Evolutionary conservation across 2,113 vertebrate species (phyloP), one percentile per base, ranked within the genome.

Genomic region (Gavialis gangeticus): DNA sequence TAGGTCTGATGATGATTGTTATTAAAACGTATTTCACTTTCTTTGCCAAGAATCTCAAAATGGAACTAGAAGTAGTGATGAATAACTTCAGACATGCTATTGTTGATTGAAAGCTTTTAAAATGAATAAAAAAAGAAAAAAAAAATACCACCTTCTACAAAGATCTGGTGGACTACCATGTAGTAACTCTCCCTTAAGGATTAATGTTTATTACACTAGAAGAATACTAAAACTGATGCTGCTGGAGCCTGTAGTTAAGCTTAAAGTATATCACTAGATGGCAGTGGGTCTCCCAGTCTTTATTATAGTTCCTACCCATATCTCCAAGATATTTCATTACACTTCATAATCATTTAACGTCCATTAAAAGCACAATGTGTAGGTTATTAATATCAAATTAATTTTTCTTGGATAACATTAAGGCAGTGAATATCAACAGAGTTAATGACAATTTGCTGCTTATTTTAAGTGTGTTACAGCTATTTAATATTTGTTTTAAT

Each of bases 241-340:
- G 3, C 19, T 12, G 14, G 1, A 10, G 17, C 3, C 24, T 66
- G 11, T 58, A 2, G 1, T 89, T 82, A 62, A 75, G 46, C 76
- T 91, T 46, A 58, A 62, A 27, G 76, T 57, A 62, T 6, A 34
- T 88, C 15, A 0, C 79, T 94, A 95, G 90, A 82, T 92, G 90
- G 85, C 85, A 91, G 19, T 88, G 82, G 82, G 27, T 10, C 64
- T 93, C 89, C 60, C 78, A 82, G 22, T 46, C 46, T 63, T 34
- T 22, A 10, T 14, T 85, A 28, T 30, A 30, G 17, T 12, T 76
- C 77, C 71, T 84, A 2, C 22, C 30, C 0, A 62, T 46, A 0
- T 55, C 55, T 94, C 21, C 57, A 37, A 87, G 60, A 19, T 3
- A 54, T 55, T 93, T 75, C 80, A 75, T 88, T 85, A 22, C 73